Evolutionary conservation across 2,888 invertebrate genomes (phyloP), one percentile per base, ranked within the genome.

Genomic region (Dyspetes luteomarginatus): DNA sequence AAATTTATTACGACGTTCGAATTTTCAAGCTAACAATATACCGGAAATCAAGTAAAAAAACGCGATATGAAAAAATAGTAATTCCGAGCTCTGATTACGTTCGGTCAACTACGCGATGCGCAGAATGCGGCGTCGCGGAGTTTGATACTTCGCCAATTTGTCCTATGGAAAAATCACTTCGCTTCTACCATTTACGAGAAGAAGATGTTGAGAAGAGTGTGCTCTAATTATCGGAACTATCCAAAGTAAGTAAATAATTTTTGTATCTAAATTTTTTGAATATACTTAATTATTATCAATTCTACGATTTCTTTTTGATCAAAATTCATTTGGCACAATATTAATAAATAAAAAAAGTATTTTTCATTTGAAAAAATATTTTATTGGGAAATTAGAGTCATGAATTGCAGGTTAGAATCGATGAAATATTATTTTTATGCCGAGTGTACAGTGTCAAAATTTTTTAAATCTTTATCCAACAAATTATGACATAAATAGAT

Each of bases 231-330:
- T 69, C 56, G 73, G 28, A 69, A 64, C 0, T 19, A 26, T 28
- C 62, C 68, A 45, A 48, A 62, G 73, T 74, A 22, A 78, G 78
- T 78, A 68, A 45, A 36, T 36, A 2, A 48, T 48, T 48, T 9
- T 9, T 62, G 24, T 7, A 22, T 67, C 1, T 1, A 28, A 48
- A 15, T 48, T 0, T 24, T 48, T 17, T 12, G 15, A 22, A 17
- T 36, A 12, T 36, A 12, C 9, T 12, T 12, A 36, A 36, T 12
- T 36, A n/a, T n/a, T n/a, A n/a, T n/a, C n/a, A n/a, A n/a, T n/a
- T n/a, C n/a, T n/a, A n/a, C n/a, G n/a, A n/a, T n/a, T n/a, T n/a
- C n/a, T n/a, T n/a, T n/a, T n/a, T n/a, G n/a, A n/a, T n/a, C n/a
- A n/a, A n/a, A n/a, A n/a, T n/a, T n/a, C n/a, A n/a, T n/a, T n/a